Base-by-base conservation (phyloP, 2,888 invertebrate species). In the Syrphus vitripennis region DNA sequence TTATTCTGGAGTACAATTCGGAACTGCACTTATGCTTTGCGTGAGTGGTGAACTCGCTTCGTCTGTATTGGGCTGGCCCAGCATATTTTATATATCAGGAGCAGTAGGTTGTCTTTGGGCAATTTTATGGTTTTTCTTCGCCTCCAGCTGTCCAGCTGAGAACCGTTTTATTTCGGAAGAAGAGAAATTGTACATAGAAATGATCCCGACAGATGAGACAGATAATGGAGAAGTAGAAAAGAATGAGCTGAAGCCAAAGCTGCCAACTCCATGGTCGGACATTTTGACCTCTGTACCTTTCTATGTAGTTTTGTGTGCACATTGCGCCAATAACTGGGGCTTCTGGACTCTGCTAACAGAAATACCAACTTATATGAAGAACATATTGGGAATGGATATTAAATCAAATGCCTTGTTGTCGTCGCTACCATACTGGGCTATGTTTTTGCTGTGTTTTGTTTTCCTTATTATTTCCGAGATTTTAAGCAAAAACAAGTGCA, bases 281-380 rank as follows among this genome's bases (percentile, higher is more conserved):
- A 96, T 98, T 83, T 92, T 95, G 55, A 96, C 95, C 0, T 97
- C 97, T 0, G 89, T 95, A 26, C 96, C 97, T 0, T 95, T 97
- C 90, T 95, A 95, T 94, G 95, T 96, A 0, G 93, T 97, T 6
- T 91, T 96, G 3, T 90, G 95, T 2, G 95, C 95, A 0, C 97
- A 97, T 90, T 94, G 95, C 86, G 95, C 95, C 0, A 96, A 97
- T 84, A 93, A 92, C 89, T 96, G 97, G 94, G 97, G 97, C 31
- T 97, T 96, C 92, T 97, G 96, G 95, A 97, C 96, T 26, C 92
- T 97, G 26, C 93, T 97, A 1, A 97, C 97, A 0, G 95, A 97
- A 91, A 95, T 96, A 89, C 97, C 97, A 0, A 94, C 95, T 0
- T 97, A 97, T 90, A 95, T 97, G 95, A 94, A 94, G 88, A 94